A percentile compares a stretch with the other conserved stretches of the same genome.
Conservation (phyloP, 2,888 invertebrate species). For the Nematopogon swammerdamellus region DNA sequence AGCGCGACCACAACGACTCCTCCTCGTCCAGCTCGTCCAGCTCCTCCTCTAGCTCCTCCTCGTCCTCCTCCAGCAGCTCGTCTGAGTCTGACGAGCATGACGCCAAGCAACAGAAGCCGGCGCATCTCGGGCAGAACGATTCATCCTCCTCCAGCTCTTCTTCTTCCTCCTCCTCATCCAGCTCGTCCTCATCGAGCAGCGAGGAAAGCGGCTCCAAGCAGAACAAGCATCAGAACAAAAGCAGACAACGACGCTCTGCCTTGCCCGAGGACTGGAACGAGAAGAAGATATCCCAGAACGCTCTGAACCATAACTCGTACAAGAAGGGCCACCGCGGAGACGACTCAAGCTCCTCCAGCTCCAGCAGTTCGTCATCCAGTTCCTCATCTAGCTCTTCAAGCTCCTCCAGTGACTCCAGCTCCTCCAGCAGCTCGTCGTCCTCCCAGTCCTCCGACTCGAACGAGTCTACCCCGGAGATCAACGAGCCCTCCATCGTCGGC, state of each 20-base stretch:
- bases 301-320: background rate
- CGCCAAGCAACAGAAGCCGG: slow-evolving; percentile 9
- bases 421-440: slow-evolving; percentile 10
- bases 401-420: slow-evolving; percentile 1
- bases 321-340: background rate
- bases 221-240: slow-evolving; percentile 5
- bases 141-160: slow-evolving; percentile 3
- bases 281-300: background rate
- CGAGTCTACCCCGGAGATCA: slow-evolving; percentile 23
- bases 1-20: slow-evolving; percentile 15
- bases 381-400: slow-evolving; percentile 8
- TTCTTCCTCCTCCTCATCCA: slow-evolving; percentile 3
- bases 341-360: slow-evolving; percentile 3
- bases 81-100: background rate
- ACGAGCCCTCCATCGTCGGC: slow-evolving; percentile 39
- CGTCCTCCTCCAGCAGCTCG: background rate
- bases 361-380: slow-evolving; percentile 8
- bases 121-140: slow-evolving; percentile 1
- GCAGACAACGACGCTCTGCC: slow-evolving; percentile 3
- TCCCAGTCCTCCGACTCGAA: slow-evolving; percentile 12
- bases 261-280: slow-evolving; percentile 6
- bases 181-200: slow-evolving; percentile 6
- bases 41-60: background rate
- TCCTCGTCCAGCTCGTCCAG: slow-evolving; percentile 20
- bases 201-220: background rate